These are phyloP conservation scores for Mesoligia furuncula DNA, from an alignment of 2,888 invertebrate genomes.

Conservation along the genomic window DNA sequence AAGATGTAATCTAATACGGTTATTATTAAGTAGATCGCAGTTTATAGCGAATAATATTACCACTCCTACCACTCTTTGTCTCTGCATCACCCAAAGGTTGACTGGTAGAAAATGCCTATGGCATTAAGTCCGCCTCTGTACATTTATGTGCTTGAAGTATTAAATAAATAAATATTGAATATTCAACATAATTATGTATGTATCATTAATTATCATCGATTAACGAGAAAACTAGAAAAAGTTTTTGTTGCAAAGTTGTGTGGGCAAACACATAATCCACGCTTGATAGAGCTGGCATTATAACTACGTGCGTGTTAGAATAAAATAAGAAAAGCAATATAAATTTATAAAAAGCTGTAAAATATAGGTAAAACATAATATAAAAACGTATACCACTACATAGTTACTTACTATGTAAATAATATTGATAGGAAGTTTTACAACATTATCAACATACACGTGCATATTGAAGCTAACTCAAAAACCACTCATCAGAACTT, in stretches of 20 bases:
- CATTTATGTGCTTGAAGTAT: no score
- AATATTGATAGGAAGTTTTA: background rate
- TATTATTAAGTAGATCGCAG: background rate
- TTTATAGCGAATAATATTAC: background rate
- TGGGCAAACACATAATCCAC: conserved; percentile 9
- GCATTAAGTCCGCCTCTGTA: no score
- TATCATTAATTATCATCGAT: background rate
- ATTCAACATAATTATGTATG: conserved; percentile 17
- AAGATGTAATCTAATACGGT: background rate
- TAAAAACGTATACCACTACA: background rate
- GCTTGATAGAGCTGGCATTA: conserved; percentile 23
- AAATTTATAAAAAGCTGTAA: background rate
- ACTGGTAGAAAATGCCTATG: no score
- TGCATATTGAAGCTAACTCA: background rate
- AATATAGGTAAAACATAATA: background rate
- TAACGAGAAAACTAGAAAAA: background rate
- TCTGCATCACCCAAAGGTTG: no score
- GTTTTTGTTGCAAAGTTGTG: background rate
- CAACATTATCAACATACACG: background rate
- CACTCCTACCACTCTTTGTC: no score
- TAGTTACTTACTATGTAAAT: background rate
- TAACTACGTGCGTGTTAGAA: background rate
- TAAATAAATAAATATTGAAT: no score
- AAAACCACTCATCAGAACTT: background rate
- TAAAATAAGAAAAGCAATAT: background rate